Percentiles rank a stretch among this genome's conserved stretches.
Evolutionary conservation across 2,797 vertebrate genomes (phyloP).

Genomic region (Pitangus sulphuratus): DNA sequence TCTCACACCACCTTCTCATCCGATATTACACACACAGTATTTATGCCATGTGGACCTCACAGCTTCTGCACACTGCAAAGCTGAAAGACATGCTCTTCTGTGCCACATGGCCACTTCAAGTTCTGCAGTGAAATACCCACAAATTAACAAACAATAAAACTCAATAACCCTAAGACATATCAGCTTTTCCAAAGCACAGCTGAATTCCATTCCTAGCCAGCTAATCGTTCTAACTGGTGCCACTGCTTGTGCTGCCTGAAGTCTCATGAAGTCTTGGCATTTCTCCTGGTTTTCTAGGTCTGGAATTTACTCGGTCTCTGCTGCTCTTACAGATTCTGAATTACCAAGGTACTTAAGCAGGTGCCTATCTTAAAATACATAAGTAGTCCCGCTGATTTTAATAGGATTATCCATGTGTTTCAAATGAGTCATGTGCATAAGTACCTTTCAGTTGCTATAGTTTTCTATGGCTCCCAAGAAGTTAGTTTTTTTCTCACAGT

Average conservation of each 20-base stretch:
- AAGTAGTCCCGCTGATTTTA: not conserved
- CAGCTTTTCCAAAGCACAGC: constrained; percentile 46
- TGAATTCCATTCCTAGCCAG: constrained; percentile 48
- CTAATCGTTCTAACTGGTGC: constrained; percentile 35
- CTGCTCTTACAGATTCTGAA: not conserved
- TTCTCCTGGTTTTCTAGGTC: not conserved
- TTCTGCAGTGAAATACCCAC: not conserved
- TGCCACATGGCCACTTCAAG: not conserved
- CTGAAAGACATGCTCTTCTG: not conserved
- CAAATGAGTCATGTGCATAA: not conserved
- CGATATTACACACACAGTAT: not conserved
- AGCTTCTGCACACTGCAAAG: not conserved
- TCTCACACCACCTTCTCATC: not conserved
- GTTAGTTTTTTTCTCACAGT: not conserved
- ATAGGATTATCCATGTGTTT: constrained; percentile 4
- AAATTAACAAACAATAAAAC: not conserved
- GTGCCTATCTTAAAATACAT: constrained; percentile 5
- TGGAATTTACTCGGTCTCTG: constrained; percentile 27
- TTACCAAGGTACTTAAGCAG: constrained; percentile 25
- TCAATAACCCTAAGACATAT: not conserved
- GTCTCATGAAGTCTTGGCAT: constrained; percentile 12
- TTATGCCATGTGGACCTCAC: not conserved
- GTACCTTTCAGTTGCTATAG: not conserved
- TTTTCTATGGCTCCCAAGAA: not conserved
- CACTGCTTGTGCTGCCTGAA: not conserved